Conservation (phyloP, 2,888 invertebrate genomes). For the Cephus nigrinus region DNA sequence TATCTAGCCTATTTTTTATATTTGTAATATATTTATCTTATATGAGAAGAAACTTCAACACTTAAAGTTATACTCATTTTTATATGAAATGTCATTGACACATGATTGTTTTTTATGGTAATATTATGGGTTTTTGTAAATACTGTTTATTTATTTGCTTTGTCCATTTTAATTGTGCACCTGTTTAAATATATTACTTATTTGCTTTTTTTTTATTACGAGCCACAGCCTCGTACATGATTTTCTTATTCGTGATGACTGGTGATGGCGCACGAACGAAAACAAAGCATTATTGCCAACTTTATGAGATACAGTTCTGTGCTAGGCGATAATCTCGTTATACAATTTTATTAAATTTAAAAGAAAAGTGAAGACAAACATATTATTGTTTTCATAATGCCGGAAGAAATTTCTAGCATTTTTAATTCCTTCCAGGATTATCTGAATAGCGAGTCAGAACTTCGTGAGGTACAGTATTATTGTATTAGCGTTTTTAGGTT, state of each 20-base stretch:
- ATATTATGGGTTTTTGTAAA: neutral
- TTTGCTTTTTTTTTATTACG: too few relatives aligned
- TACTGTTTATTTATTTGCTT: neutral
- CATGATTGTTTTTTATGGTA: neutral
- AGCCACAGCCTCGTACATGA: neutral
- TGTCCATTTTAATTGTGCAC: neutral
- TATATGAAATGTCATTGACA: neutral
- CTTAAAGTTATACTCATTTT: neutral
- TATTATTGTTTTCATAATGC: slow-evolving; percentile 56
- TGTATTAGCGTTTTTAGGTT: neutral
- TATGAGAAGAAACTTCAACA: neutral
- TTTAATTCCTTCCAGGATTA: slow-evolving; percentile 83
- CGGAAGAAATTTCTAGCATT: slow-evolving; percentile 69
- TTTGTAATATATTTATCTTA: neutral
- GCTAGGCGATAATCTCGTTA: neutral
- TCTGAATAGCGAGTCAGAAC: slow-evolving; percentile 82
- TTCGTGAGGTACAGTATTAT: slow-evolving; percentile 75
- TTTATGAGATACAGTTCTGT: neutral
- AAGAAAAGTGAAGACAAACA: neutral
- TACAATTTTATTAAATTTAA: neutral
- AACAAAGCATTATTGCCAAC: neutral
- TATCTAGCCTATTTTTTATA: neutral
- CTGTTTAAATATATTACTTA: neutral
- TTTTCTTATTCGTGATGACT: neutral
- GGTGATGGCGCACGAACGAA: neutral